A percentile compares a stretch with the other conserved stretches of the same genome.
phyloP scores from a whole-genome alignment of 23 tunicate genomes.

The Halocynthia roretzi region DNA sequence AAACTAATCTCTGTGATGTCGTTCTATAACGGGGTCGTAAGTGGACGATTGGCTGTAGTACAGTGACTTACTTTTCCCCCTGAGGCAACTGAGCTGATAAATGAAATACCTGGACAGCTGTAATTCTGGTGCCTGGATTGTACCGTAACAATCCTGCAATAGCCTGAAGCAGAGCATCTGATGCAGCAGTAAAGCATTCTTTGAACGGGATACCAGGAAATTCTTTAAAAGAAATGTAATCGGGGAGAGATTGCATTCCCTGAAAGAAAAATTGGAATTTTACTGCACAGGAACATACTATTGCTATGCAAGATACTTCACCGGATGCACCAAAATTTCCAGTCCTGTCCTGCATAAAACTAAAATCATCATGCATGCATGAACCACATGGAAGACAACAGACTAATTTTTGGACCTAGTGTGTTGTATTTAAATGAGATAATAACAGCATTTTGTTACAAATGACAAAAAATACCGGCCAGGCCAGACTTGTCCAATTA shows the following conservation, averaged over 20 bases:
- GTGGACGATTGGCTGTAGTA: not conserved
- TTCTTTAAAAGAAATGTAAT: conserved; percentile 59
- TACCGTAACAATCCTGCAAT: conserved; percentile 68
- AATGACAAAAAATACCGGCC: no score
- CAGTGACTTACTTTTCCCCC: not conserved
- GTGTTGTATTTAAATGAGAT: no score
- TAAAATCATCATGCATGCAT: not conserved
- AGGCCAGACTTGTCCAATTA: no score
- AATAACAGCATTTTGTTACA: no score
- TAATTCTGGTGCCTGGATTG: conserved; percentile 58
- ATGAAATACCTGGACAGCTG: conserved; percentile 49
- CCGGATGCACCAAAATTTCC: no score
- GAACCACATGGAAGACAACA: not conserved
- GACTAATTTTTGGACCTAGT: no score
- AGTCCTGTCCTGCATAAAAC: not conserved
- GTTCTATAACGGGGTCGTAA: not conserved
- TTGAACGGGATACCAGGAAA: conserved; percentile 81
- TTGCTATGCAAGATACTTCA: no score
- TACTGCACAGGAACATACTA: not conserved
- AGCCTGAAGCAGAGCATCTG: conserved; percentile 60
- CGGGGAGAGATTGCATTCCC: conserved; percentile 77
- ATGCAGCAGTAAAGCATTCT: conserved; percentile 85
- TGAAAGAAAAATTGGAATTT: conserved; percentile 5
- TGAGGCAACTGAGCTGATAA: not conserved
- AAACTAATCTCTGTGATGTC: not conserved